phyloP scores from a whole-genome alignment of 2,888 invertebrate genomes.

The Nasonia oneida region DNA sequence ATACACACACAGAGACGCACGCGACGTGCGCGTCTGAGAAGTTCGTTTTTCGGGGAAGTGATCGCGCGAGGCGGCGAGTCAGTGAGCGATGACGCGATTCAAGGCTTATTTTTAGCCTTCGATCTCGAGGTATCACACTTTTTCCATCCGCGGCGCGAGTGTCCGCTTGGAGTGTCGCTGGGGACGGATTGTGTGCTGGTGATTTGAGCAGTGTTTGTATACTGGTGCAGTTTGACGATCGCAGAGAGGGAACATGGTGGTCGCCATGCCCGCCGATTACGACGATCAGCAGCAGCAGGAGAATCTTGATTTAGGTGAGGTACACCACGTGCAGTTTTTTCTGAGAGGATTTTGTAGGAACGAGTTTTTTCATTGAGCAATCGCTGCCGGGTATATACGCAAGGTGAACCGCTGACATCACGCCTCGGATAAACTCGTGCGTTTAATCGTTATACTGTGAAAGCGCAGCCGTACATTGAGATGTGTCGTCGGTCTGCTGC shows the following conservation, averaged over 20 bases:
- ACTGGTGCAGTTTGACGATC: neutral
- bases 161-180: neutral
- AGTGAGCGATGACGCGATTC: slow-evolving; percentile 33
- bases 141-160: neutral
- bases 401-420: neutral
- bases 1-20: too few species aligned
- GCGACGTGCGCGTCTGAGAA: neutral
- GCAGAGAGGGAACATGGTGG: slow-evolving; percentile 67
- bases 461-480: too few species aligned
- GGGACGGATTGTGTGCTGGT: neutral
- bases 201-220: neutral
- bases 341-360: neutral
- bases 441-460: too few species aligned
- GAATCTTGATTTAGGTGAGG: slow-evolving; percentile 71
- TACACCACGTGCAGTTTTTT: slow-evolving; percentile 17
- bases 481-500: neutral
- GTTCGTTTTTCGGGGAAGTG: slow-evolving; percentile 24
- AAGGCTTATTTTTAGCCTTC: slow-evolving; percentile 28
- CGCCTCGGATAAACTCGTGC: too few species aligned
- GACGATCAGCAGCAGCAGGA: slow-evolving; percentile 58
- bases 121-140: neutral
- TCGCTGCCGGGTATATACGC: neutral
- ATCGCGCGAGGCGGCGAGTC: neutral
- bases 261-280: slow-evolving; percentile 74
- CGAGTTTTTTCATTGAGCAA: neutral